Evolutionary conservation across 2,888 invertebrate genomes (phyloP).

Genomic region (Drosophila fulvimacula): DNA sequence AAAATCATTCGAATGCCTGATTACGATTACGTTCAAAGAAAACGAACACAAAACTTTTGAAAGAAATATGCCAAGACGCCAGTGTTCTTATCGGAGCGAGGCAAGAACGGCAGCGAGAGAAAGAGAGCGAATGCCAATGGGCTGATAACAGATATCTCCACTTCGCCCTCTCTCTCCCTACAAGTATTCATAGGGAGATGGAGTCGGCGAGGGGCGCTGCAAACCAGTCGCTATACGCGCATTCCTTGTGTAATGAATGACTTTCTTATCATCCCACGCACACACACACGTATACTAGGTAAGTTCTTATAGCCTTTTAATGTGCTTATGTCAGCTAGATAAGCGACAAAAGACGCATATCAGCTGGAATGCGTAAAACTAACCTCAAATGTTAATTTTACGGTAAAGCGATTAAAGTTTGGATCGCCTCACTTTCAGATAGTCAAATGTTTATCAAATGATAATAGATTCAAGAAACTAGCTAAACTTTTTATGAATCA

Average conservation of each 20-base stretch:
- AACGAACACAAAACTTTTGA: slow-evolving; percentile 9
- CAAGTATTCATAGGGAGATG: neutral
- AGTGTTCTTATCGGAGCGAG: slow-evolving; percentile 27
- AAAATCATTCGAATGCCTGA: slow-evolving; percentile 51
- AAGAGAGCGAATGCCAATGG: slow-evolving; percentile 3
- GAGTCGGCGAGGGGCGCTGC: neutral
- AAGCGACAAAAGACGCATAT: slow-evolving; percentile 14
- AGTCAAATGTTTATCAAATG: neutral
- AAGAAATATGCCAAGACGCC: slow-evolving; percentile 30
- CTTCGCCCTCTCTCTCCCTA: slow-evolving; percentile 11
- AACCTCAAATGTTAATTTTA: neutral
- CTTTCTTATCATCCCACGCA: slow-evolving; percentile 32
- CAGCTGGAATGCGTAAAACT: slow-evolving; percentile 12
- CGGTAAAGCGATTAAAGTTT: neutral
- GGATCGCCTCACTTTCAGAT: neutral
- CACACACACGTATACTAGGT: neutral
- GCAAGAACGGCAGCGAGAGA: neutral
- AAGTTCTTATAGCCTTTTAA: slow-evolving; percentile 15
- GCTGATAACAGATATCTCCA: slow-evolving; percentile 37
- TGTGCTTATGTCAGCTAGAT: slow-evolving; percentile 15
- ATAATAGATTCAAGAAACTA: neutral
- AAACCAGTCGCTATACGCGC: slow-evolving; percentile 25
- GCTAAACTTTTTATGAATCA: neutral
- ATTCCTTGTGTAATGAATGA: slow-evolving; percentile 59
- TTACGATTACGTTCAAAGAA: slow-evolving; percentile 48